Evolutionary conservation across 2,113 vertebrate species (phyloP).

Genomic region (Esox niger): DNA sequence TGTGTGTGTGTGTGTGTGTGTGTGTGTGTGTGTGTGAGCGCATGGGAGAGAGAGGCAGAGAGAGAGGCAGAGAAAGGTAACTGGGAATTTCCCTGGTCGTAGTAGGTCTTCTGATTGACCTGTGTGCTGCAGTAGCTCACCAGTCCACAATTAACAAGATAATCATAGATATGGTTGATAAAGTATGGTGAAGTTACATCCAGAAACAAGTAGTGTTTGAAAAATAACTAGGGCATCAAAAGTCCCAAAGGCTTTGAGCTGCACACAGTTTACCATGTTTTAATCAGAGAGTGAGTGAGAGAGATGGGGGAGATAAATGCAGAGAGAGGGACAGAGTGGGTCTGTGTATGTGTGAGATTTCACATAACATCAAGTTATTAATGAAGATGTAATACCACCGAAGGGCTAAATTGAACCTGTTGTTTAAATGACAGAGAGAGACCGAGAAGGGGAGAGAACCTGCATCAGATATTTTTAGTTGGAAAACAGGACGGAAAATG

Average conservation of each 20-base stretch:
- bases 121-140: too few relatives aligned
- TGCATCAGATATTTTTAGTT: slow-evolving; percentile 23
- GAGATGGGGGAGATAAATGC: slow-evolving; percentile 13
- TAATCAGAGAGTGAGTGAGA: slow-evolving; percentile 56
- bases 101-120: too few relatives aligned
- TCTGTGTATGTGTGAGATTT: too few relatives aligned
- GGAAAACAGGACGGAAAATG: slow-evolving; percentile 56
- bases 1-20: too few relatives aligned
- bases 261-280: slow-evolving; percentile 45
- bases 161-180: slow-evolving; percentile 1
- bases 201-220: slow-evolving; percentile 11
- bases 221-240: slow-evolving; percentile 70
- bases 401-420: neutral
- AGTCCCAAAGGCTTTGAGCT: slow-evolving; percentile 72
- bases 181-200: slow-evolving; percentile 17
- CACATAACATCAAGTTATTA: too few relatives aligned
- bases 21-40: too few relatives aligned
- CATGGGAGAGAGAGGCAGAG: too few relatives aligned
- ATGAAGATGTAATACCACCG: too few relatives aligned
- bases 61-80: too few relatives aligned
- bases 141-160: too few relatives aligned
- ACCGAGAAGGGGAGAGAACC: neutral
- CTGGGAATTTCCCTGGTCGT: too few relatives aligned
- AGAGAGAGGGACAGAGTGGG: neutral
- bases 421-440: slow-evolving; percentile 12